phyloP scores from a whole-genome alignment of 2,888 invertebrate species.

The Lasius fuliginosus region DNA sequence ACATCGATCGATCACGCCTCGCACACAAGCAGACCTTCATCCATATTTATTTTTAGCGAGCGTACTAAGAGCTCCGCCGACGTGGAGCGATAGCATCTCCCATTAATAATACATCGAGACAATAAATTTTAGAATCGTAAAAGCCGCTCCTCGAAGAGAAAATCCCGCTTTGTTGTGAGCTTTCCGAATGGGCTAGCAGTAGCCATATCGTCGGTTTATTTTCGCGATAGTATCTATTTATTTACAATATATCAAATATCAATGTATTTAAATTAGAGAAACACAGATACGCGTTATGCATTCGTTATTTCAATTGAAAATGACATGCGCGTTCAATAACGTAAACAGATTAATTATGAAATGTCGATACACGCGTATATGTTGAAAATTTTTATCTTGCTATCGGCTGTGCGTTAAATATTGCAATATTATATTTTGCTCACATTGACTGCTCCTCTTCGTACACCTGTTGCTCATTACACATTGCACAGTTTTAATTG shows the following conservation, averaged over 20 bases:
- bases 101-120: conserved; percentile 53
- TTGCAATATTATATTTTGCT: conserved; percentile 28
- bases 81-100: background rate
- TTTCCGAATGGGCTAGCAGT: background rate
- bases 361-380: background rate
- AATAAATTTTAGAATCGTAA: conserved; percentile 35
- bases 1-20: conserved; percentile 22
- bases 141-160: conserved; percentile 19
- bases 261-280: conserved; percentile 5
- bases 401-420: background rate
- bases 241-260: background rate
- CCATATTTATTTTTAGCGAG: conserved; percentile 40
- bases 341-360: conserved; percentile 25
- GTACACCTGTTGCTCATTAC: conserved; percentile 49
- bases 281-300: background rate
- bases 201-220: background rate
- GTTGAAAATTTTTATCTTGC: background rate
- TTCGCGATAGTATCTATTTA: conserved; percentile 9
- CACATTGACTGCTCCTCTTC: background rate
- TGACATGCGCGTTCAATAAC: background rate
- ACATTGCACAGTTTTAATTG: conserved; percentile 17
- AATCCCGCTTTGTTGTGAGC: background rate
- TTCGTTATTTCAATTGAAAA: conserved; percentile 8
- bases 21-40: conserved; percentile 28
- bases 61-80: conserved; percentile 29